These are phyloP conservation scores for Umimayanthus chanpuru DNA, from an alignment of 92 coral and sea anemone species.

Conservation along the genomic window DNA sequence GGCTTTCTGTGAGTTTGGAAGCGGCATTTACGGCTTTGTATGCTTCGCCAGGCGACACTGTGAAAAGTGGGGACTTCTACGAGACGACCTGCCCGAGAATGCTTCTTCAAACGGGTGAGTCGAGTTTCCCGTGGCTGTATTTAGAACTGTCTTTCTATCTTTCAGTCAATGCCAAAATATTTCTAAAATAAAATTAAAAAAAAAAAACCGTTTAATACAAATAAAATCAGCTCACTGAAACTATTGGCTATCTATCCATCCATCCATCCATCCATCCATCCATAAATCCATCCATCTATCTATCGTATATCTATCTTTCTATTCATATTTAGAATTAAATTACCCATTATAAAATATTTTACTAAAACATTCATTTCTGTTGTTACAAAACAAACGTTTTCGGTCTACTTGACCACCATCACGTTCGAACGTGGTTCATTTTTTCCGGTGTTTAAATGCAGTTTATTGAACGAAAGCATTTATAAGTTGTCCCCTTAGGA, in stretches of 20 bases:
- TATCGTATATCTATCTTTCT: too few relatives aligned
- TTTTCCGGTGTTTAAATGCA: too few relatives aligned
- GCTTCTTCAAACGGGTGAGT: slow-evolving; percentile 44
- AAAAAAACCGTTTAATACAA: too few relatives aligned
- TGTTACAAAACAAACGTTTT: too few relatives aligned
- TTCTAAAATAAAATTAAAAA: background rate
- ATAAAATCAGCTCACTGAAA: background rate
- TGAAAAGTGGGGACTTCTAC: background rate
- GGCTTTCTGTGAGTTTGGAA: slow-evolving; percentile 25
- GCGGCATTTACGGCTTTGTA: slow-evolving; percentile 21
- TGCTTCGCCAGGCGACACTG: background rate
- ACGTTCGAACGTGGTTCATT: too few relatives aligned
- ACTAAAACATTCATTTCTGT: too few relatives aligned
- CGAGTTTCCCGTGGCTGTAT: background rate
- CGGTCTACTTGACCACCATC: too few relatives aligned
- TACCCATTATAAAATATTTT: too few relatives aligned
- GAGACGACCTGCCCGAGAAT: slow-evolving; percentile 33
- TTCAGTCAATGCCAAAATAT: background rate
- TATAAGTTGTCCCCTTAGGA: too few relatives aligned
- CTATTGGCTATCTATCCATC: background rate
- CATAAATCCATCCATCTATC: too few relatives aligned
- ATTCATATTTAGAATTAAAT: too few relatives aligned
- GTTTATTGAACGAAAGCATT: too few relatives aligned
- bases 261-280: background rate
- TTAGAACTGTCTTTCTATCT: background rate